Evolutionary conservation across 1,140 invertebrate genomes (phyloP), one percentile per base, ranked within the genome.

Genomic region (Meloidogyne floridensis): DNA sequence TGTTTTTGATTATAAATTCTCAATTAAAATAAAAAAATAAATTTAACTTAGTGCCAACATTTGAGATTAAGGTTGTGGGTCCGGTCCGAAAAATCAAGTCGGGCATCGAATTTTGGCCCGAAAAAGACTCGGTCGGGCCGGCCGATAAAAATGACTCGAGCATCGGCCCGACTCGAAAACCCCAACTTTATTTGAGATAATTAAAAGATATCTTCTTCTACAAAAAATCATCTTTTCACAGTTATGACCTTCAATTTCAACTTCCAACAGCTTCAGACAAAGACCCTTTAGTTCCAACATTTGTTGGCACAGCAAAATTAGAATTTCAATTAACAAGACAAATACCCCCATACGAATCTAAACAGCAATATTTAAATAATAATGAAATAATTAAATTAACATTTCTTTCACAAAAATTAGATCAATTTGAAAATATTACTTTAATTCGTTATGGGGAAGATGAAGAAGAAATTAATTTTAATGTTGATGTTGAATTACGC

Each of bases 231-330:
- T 54, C 82, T 84, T 18, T 18, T 87, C 42, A 32, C 32, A 86
- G 84, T 43, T 85, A 85, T 71, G 84, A 85, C 71, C 51, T 85
- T 65, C 84, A 85, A 76, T 42, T 85, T 56, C 84, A 86, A 59
- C 51, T 87, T 18, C 84, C 84, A 70, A 87, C 84, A 11, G 53
- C 85, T 18, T 85, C 84, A 15, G 82, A 75, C 8, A 76, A 54
- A 42, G 84, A 85, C 51, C 86, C 86, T 20, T 72, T 85, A 20
- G 71, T 85, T 59, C 84, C 84, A 18, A 85, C 84, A 18, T 85
- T 85, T 77, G 86, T 86, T 75, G 84, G 86, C 13, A 71, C 84
- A 43, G 53, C 86, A 6, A 70, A 72, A 72, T 13, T 85, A 15
- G 84, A 85, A 18, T 85, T 85, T 72, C 84, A 86, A 79, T 43